Evolutionary conservation across 2,797 vertebrate species (phyloP).

Genomic region (Monodelphis domestica): DNA sequence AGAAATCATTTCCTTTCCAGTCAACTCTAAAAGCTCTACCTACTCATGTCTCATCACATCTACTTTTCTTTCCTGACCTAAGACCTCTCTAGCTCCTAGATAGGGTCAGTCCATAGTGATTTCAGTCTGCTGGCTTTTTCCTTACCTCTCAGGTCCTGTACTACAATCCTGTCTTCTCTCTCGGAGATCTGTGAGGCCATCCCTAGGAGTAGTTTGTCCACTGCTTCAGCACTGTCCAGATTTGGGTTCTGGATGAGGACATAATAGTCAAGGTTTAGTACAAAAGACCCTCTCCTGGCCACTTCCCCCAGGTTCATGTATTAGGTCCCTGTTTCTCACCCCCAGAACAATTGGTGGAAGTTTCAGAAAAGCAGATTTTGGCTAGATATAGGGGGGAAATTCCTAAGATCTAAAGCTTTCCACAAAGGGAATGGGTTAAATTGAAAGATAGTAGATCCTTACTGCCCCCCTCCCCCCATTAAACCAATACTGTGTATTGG

Average conservation of each 20-base stretch:
- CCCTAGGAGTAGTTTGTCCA: conserved; percentile 93
- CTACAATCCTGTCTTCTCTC: conserved; percentile 91
- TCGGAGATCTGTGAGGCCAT: conserved; percentile 97
- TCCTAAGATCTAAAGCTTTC: not conserved
- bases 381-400: not conserved
- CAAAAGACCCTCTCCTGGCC: not conserved
- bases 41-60: not conserved
- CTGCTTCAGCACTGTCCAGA: conserved; percentile 82
- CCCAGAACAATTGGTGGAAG: not conserved
- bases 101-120: not conserved
- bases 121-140: not conserved
- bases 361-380: not conserved
- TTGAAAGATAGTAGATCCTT: not conserved
- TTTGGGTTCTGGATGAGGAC: conserved; percentile 85
- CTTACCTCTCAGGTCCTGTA: conserved; percentile 95
- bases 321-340: not conserved
- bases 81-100: not conserved
- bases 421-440: not conserved
- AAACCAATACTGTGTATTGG: too few species aligned
- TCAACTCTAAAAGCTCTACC: not conserved
- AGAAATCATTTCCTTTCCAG: not conserved
- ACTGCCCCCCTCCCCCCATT: too few species aligned
- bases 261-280: not conserved
- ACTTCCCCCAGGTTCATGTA: not conserved
- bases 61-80: not conserved